phyloP scores from a whole-genome alignment of 2,888 invertebrate species.

The Hermaeophaga mercurialis region DNA sequence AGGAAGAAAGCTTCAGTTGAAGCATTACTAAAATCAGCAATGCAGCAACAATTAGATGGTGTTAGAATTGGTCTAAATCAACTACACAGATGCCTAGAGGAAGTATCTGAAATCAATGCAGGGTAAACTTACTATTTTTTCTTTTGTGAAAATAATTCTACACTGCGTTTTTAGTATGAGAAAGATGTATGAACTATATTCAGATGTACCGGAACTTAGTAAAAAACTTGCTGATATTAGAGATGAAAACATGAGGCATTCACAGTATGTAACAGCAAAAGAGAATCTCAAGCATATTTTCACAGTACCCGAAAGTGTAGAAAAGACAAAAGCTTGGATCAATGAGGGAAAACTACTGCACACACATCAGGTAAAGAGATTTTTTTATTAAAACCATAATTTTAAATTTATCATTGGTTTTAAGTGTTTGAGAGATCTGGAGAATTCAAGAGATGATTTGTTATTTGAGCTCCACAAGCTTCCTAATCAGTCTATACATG shows the following conservation, averaged over 20 bases:
- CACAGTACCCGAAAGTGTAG: conserved; percentile 94
- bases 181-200: conserved; percentile 76
- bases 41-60: conserved; percentile 97
- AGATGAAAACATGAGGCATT: conserved; percentile 92
- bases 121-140: too few species aligned
- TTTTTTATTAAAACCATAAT: background rate
- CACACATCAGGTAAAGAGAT: conserved; percentile 77
- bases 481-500: conserved; percentile 87
- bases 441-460: conserved; percentile 95
- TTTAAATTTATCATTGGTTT: conserved; percentile 46
- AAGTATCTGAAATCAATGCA: conserved; percentile 74
- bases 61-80: conserved; percentile 93
- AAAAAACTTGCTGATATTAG: conserved; percentile 82
- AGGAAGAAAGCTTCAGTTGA: conserved; percentile 89
- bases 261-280: conserved; percentile 96
- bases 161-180: conserved; percentile 71
- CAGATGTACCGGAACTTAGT: conserved; percentile 78
- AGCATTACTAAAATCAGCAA: conserved; percentile 95
- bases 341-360: conserved; percentile 92
- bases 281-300: conserved; percentile 98
- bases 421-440: conserved; percentile 88
- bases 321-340: conserved; percentile 92
- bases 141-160: too few species aligned
- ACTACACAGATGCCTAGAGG: conserved; percentile 81
- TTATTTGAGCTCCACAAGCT: conserved; percentile 92